Evolutionary conservation across 2,797 vertebrate genomes (phyloP).

Genomic region (Alouatta caraya): DNA sequence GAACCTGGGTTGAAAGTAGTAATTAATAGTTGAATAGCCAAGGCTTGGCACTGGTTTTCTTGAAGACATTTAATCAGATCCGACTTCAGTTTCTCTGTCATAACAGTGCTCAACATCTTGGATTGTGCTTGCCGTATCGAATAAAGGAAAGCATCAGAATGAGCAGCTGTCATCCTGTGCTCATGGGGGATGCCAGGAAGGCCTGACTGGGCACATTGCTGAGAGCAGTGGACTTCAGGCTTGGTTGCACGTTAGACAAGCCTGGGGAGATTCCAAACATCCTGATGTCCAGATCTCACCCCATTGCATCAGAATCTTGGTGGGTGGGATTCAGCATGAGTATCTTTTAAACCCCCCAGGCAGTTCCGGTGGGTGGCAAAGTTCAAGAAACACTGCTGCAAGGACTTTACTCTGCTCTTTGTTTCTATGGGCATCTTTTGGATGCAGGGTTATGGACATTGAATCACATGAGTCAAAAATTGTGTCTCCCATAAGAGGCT

Average conservation of each 20-base stretch:
- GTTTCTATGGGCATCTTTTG: background rate
- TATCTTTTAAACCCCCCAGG: background rate
- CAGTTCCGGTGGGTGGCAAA: background rate
- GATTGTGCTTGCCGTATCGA: background rate
- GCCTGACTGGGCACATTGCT: background rate
- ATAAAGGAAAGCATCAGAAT: too few relatives aligned
- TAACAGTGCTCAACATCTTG: fast-evolving
- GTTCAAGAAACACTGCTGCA: background rate
- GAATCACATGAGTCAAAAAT: background rate
- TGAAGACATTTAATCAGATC: background rate
- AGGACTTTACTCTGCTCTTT: background rate
- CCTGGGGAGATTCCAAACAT: background rate
- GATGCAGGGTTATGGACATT: background rate
- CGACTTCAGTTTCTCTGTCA: background rate
- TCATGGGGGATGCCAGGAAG: background rate
- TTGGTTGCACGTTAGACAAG: fast-evolving
- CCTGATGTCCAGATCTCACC: background rate
- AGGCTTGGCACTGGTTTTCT: background rate
- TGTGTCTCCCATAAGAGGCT: background rate
- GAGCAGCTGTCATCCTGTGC: background rate
- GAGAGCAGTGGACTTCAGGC: too few relatives aligned
- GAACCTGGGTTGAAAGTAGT: background rate
- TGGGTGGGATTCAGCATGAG: background rate
- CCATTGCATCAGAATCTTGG: background rate
- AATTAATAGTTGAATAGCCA: background rate